Evolutionary conservation across 2,797 vertebrate genomes (phyloP), one percentile per base, ranked within the genome.

Genomic region (Poliocrania exsul): DNA sequence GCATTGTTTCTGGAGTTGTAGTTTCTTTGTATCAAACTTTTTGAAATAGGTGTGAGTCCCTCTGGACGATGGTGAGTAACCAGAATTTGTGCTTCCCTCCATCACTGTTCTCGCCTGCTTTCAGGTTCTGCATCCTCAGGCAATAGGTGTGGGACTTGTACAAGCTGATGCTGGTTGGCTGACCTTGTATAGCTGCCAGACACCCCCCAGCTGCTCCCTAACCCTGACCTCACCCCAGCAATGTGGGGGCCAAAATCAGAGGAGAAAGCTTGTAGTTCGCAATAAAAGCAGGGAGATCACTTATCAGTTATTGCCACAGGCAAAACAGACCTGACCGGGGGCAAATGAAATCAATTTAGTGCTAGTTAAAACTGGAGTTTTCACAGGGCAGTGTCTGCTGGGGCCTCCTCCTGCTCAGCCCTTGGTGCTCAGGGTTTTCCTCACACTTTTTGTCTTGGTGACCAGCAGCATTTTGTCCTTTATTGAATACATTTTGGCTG

Each of bases 401-500:
- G 6, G n/a, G 11, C 26, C 21, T 28, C 31, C 16, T 31, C 51
- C 28, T 25, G 16, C 35, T 26, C 2, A 5, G 29, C 14, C 51
- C 66, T 62, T 3, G 7, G 5, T 12, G 54, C 17, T 21, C 12
- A 6, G 19, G 35, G 14, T 38, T 26, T 17, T 73, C 16, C 46
- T 70, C 24, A 4, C 14, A 0, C 56, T 31, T 13, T 40, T 7
- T 9, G 12, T 18, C 11, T 46, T 2, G 0, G 21, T 31, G 9
- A 8, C 9, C 6, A 5, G 13, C 2, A 3, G 20, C 7, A 1
- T 57, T 84, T 62, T 13, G 4, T 14, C 23, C 19, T 77, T 64
- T 29, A 38, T n/a, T 10, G 17, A 24, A 33, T 5, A 5, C 0
- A 0, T 25, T 56, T 51, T 42, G 20, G 14, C 24, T 2, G 3